Evolutionary conservation across 2,797 vertebrate genomes (phyloP), one percentile per base, ranked within the genome.

Genomic region (Gobionotothen gibberifrons): DNA sequence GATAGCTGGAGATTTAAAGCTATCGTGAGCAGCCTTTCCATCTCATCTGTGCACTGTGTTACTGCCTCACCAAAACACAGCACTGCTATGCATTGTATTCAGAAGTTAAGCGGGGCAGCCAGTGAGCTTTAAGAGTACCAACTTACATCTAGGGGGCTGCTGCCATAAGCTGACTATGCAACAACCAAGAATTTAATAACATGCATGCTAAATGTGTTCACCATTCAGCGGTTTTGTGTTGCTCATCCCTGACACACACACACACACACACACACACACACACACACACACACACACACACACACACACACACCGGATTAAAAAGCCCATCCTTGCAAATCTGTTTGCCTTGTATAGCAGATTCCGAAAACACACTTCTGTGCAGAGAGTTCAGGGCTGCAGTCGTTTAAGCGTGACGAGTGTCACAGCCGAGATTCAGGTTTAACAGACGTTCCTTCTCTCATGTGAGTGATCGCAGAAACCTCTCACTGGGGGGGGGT

Each of bases 191-290:
- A 73, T 83, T 47, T 55, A 68, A 42, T n/a, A 49, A 53, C 29
- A 48, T 46, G 70, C 26, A 67, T 72, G 63, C 46, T 74, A 44
- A 82, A 83, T 59, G 55, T 56, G 46, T 63, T 75, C 46, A 65
- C 43, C 21, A 43, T 66, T 73, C 78, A 62, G 69, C 19, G 51
- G 58, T 78, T 87, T 85, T 79, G 83, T 81, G 72, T 77, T 46
- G 59, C 69, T 89, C 76, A 82, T 85, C 83, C 85, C 78, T 60
- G 71, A 83, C 53, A 77, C 73, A 76, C 72, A 71, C 48, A 81
- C 73, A 76, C 72, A 70, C 48, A 81, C 67, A 75, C 71, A 71
- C 71, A 54, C 61, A 75, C 71, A 69, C 71, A 56, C 61, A 73
- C 69, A 71, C 71, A 54, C 61, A 75, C 71, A 69, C 71, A 56